A percentile compares a stretch with the other conserved stretches of the same genome.
phyloP scores from a whole-genome alignment of 2,113 vertebrate genomes.

The Rhodinocichla rosea region DNA sequence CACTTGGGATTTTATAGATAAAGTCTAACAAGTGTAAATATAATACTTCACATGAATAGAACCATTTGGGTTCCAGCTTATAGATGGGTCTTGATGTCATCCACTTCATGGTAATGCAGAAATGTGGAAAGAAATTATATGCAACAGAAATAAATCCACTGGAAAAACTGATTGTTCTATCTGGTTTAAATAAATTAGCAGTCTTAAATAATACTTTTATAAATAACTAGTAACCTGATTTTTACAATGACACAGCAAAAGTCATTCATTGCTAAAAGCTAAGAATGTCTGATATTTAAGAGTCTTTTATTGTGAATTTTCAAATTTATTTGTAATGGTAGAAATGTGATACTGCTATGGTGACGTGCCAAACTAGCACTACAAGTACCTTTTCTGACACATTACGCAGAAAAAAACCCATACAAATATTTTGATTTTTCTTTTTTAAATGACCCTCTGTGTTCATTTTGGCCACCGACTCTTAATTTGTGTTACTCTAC shows the following conservation, averaged over 20 bases:
- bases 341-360: not conserved
- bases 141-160: not conserved
- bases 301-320: not conserved
- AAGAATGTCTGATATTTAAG: not conserved
- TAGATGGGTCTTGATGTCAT: not conserved
- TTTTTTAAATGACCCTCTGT: not conserved
- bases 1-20: not conserved
- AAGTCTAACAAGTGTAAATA: not conserved
- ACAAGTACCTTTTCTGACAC: not conserved
- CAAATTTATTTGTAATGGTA: not conserved
- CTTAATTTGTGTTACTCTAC: not conserved
- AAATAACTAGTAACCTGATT: not conserved
- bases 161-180: not conserved
- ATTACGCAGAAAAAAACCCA: not conserved
- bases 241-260: not conserved
- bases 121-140: not conserved
- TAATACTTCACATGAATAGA: not conserved
- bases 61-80: not conserved
- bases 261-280: not conserved
- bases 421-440: not conserved
- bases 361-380: not conserved
- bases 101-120: not conserved
- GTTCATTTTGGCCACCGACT: not conserved
- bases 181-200: not conserved
- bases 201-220: not conserved